phyloP scores from a whole-genome alignment of 2,797 vertebrate genomes.

The Myripristis jacobus region DNA sequence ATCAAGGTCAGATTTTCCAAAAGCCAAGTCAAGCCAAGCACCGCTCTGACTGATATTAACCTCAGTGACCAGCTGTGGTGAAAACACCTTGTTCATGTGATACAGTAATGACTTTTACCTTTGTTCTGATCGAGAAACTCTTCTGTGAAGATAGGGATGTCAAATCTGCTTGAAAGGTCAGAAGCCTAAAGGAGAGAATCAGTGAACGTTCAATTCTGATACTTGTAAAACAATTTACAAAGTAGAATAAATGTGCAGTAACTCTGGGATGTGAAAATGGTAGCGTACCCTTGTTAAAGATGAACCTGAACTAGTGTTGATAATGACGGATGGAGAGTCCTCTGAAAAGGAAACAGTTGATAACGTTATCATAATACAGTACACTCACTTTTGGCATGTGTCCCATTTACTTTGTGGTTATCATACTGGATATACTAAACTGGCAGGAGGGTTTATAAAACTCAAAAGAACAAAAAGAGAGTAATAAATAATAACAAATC shows the following conservation, averaged over 20 bases:
- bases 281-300: constrained; percentile 77
- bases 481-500: background rate
- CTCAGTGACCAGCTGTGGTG: background rate
- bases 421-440: background rate
- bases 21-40: background rate
- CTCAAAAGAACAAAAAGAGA: background rate
- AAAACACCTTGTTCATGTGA: background rate
- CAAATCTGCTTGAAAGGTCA: constrained; percentile 88
- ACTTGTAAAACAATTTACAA: background rate
- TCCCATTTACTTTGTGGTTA: background rate
- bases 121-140: constrained; percentile 99
- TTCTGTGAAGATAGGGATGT: constrained; percentile 98
- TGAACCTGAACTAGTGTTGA: constrained; percentile 76
- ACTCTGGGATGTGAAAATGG: background rate
- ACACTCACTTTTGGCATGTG: background rate
- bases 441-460: background rate
- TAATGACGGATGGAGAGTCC: constrained; percentile 81
- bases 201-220: constrained; percentile 1
- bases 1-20: background rate
- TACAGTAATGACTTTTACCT: constrained; percentile 80
- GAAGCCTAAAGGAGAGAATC: constrained; percentile 75
- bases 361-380: background rate
- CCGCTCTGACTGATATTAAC: background rate
- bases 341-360: constrained; percentile 73
- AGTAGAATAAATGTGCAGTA: background rate